phyloP scores from a whole-genome alignment of 2,888 invertebrate species.

The Sepiola atlantica region DNA sequence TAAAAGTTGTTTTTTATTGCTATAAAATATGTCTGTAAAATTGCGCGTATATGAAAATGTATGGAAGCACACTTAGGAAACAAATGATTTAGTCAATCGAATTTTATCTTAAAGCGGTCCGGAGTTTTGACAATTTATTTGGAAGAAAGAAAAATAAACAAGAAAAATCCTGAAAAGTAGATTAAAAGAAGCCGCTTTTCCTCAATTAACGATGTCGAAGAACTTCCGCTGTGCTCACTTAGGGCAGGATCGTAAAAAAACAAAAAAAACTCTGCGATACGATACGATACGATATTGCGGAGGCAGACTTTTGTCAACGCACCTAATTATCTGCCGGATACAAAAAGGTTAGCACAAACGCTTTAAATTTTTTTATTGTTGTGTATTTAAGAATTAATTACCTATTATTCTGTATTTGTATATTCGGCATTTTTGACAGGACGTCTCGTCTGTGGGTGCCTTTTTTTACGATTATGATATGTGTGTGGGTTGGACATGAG shows the following conservation, averaged over 20 bases:
- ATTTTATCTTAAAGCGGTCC: background rate
- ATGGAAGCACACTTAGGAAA: background rate
- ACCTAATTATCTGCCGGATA: background rate
- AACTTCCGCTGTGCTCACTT: background rate
- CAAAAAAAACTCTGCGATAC: background rate
- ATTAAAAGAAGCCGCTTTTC: background rate
- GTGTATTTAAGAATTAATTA: background rate
- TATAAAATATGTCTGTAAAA: background rate
- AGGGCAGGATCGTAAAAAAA: background rate
- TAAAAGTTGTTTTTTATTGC: background rate
- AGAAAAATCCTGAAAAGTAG: too few relatives aligned
- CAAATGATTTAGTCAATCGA: background rate
- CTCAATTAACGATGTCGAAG: background rate
- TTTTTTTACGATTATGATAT: too few relatives aligned
- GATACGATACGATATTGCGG: too few relatives aligned
- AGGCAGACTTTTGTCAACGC: background rate
- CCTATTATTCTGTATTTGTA: background rate
- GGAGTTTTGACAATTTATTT: background rate
- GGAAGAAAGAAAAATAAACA: background rate
- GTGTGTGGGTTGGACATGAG: too few relatives aligned
- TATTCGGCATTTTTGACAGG: too few relatives aligned
- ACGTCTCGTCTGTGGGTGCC: too few relatives aligned
- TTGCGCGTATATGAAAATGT: background rate
- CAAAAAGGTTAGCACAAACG: background rate
- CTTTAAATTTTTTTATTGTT: background rate